Conservation (phyloP, 2,888 invertebrate genomes). For the Amiota communis region DNA sequence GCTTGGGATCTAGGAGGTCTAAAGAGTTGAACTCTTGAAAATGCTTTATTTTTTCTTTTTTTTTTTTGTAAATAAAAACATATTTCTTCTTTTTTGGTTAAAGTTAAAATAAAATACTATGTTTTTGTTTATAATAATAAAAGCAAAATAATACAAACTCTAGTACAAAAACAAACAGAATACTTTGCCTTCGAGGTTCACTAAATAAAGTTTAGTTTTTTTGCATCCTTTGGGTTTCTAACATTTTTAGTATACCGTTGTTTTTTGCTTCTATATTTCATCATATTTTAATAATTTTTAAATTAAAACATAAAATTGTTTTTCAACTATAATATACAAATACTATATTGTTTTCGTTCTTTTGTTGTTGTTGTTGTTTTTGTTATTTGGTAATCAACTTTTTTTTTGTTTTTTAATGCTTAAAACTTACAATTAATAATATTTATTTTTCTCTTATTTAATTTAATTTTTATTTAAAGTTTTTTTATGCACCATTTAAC, state of each 20-base stretch:
- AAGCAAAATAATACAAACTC: no score
- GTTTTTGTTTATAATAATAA: no score
- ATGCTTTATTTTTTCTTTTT: constrained; percentile 53
- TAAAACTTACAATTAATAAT: constrained; percentile 45
- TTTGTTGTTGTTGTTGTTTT: constrained; percentile 6
- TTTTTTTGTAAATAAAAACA: constrained; percentile 31
- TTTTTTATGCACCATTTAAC: constrained; percentile 27
- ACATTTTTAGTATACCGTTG: constrained; percentile 9
- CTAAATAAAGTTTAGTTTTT: constrained; percentile 17
- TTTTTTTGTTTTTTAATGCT: constrained; percentile 43
- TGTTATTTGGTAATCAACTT: no score
- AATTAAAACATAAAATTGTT: no score
- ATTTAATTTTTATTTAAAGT: constrained; percentile 51
- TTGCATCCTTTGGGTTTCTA: background rate
- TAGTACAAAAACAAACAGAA: no score
- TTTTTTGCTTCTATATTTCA: constrained; percentile 6
- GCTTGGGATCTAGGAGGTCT: background rate
- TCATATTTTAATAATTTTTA: background rate
- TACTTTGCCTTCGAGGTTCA: constrained; percentile 1
- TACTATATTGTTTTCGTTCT: background rate
- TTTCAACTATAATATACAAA: constrained; percentile 4
- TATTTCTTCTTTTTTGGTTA: background rate
- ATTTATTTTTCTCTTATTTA: constrained; percentile 42
- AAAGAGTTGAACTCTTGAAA: constrained; percentile 66
- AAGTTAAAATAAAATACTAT: no score